A percentile compares a stretch with the other conserved stretches of the same genome.
These are phyloP conservation scores for Tetranychus truncatus DNA, from an alignment of 2,888 invertebrate genomes.

Conservation along the genomic window DNA sequence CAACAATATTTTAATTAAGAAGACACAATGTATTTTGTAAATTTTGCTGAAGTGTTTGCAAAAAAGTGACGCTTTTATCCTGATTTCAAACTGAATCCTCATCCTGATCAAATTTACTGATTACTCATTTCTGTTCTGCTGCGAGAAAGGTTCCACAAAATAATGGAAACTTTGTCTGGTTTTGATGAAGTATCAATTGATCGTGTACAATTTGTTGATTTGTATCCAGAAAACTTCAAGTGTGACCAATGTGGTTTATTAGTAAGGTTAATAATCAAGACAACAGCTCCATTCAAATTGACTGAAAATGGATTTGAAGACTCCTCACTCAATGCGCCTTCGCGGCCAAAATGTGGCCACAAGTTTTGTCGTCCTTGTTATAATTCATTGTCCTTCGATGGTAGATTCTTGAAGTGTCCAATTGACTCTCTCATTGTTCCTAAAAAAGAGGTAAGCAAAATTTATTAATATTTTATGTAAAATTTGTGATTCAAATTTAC, in stretches of 20 bases:
- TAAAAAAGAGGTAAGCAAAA: not conserved
- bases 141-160: not conserved
- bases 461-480: not conserved
- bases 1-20: no score
- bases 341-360: not conserved
- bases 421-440: slow-evolving; percentile 1
- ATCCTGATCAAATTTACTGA: not conserved
- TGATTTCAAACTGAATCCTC: not conserved
- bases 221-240: slow-evolving; percentile 2
- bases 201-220: slow-evolving; percentile 6
- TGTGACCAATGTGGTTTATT: slow-evolving; percentile 6
- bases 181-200: not conserved
- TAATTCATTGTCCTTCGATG: not conserved
- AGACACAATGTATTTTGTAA: no score
- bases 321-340: not conserved
- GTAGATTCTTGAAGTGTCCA: slow-evolving; percentile 1
- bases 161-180: slow-evolving; percentile 2
- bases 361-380: not conserved
- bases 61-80: no score
- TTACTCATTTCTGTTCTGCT: not conserved
- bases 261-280: not conserved
- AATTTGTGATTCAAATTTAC: not conserved
- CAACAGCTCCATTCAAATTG: not conserved
- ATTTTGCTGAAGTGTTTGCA: no score
- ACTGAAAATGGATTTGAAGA: not conserved